phyloP scores from a whole-genome alignment of 35 echinoderm and acorn worm genomes.

The Anneissia japonica region DNA sequence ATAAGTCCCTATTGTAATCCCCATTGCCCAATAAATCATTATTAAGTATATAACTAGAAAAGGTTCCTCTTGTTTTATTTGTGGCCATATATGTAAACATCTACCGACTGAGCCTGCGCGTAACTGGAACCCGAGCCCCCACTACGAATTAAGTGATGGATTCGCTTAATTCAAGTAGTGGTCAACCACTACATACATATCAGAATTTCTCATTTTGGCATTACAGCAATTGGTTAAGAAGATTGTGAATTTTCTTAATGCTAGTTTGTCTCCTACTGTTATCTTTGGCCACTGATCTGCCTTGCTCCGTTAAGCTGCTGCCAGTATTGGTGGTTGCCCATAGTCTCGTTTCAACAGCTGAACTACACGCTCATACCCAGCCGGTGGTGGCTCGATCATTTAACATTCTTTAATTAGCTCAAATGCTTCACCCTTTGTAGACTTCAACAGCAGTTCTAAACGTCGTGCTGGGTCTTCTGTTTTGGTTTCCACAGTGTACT shows the following conservation, averaged over 20 bases:
- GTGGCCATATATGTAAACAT: no score
- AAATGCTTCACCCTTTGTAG: background rate
- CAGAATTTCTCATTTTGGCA: background rate
- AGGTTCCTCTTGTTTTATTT: no score
- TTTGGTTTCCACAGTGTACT: background rate
- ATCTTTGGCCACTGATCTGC: background rate
- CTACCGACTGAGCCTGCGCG: no score
- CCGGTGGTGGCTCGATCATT: background rate
- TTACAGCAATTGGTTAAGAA: background rate
- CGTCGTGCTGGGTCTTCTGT: background rate
- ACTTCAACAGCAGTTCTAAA: background rate
- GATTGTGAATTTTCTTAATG: constrained; percentile 1
- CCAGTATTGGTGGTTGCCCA: background rate
- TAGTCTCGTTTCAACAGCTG: background rate
- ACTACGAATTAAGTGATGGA: no score
- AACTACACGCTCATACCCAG: background rate
- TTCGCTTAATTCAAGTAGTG: no score
- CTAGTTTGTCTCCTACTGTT: background rate
- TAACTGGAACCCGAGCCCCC: no score
- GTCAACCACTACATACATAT: no score
- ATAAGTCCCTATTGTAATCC: no score
- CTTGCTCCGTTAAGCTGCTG: background rate
- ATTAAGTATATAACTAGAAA: no score
- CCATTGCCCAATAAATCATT: no score
- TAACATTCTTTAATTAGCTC: constrained; percentile 10